Base-by-base conservation (phyloP, 2,797 vertebrate genomes). In the Gouania willdenowi region DNA sequence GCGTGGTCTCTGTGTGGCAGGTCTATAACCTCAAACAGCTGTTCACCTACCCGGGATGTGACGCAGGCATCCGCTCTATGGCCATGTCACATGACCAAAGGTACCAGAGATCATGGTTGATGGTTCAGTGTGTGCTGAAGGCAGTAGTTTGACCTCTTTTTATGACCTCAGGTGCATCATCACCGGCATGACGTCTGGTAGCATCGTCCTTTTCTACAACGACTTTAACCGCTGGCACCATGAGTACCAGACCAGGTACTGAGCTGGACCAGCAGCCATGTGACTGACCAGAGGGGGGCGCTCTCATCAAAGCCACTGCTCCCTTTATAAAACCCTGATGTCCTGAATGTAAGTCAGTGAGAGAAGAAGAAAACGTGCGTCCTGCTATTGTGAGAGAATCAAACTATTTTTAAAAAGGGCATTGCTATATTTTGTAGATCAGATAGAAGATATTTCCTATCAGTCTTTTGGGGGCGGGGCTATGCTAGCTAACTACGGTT, bases 171-270 rank as follows among this genome's bases (percentile, higher is more conserved):
- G 97, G 91, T 97, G 95, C 62, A 90, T 99, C 71, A 95, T 98
- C 63, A 92, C 94, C 0, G 97, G 97, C 54, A 99, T 99, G 97
- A 92, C 94, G 0, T 98, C 96, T 0, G 96, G 96, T 21, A 99
- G 97, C 75, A 99, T 99, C 17, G 97, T 99, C n/a, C 92, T 99
- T 40, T 99, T 99, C 83, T 97, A 99, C 91, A 99, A 96, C 2
- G 94, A 99, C 73, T 99, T 99, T 74, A 97, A 97, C 81, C 89
- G 93, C 46, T 99, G 97, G 97, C 94, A 99, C 60, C 94, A 97
- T 0, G 97, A 98, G 78, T 97, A 97, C 86, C 97, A 97, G 54
- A 98, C 91, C 46, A 84, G 94, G 68, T 98, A 97, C 87, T 98
- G 88, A 98, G 26, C 51, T 2, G 31, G 15, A 10, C 1, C 29